phyloP scores from a whole-genome alignment of 2,888 invertebrate species.

The Chironomus riparius region DNA sequence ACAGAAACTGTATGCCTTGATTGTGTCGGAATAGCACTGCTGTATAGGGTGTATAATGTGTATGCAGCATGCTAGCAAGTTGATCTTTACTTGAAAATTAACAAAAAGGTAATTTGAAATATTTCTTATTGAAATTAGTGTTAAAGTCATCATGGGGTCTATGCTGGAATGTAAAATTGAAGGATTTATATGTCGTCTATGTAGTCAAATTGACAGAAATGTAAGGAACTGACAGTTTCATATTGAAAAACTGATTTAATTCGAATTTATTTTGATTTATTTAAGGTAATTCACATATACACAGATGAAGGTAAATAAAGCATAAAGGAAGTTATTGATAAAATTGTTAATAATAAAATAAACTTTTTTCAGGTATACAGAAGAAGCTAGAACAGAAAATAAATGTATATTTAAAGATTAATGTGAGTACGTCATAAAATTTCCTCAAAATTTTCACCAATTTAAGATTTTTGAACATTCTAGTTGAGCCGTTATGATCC shows the following conservation, averaged over 20 bases:
- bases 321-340: no score
- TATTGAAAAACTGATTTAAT: not conserved
- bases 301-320: constrained; percentile 10
- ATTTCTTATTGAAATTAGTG: not conserved
- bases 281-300: constrained; percentile 7
- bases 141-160: not conserved
- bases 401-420: constrained; percentile 22
- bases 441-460: not conserved
- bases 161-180: constrained; percentile 4
- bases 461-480: not conserved
- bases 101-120: not conserved
- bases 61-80: not conserved
- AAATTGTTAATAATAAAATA: no score
- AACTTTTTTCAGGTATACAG: not conserved
- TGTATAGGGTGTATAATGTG: no score
- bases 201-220: constrained; percentile 5
- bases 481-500: constrained; percentile 12
- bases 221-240: not conserved
- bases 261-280: not conserved
- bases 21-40: not conserved
- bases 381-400: constrained; percentile 23
- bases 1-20: not conserved
- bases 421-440: not conserved
- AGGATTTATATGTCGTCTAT: constrained; percentile 8
- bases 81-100: not conserved